Percentiles rank a stretch among this genome's conserved stretches.
Evolutionary conservation across 2,797 vertebrate species (phyloP).

Genomic region (Amniataba percoides): DNA sequence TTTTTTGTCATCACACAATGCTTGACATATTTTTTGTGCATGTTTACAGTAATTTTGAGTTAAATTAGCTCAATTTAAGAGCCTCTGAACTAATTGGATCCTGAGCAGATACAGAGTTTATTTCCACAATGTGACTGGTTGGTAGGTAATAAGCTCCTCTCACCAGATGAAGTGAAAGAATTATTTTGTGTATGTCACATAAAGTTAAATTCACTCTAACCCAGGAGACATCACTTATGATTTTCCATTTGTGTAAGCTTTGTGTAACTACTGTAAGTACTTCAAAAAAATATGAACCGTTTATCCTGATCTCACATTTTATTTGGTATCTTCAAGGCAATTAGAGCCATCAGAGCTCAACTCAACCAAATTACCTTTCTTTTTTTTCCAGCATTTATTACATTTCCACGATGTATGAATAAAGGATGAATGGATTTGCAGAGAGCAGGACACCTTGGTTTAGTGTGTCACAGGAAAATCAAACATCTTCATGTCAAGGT

Average conservation of each 20-base stretch:
- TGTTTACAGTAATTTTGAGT: neutral
- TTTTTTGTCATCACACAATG: neutral
- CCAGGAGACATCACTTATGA: slow-evolving; percentile 8
- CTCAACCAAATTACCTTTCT: neutral
- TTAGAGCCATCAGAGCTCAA: neutral
- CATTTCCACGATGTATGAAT: neutral
- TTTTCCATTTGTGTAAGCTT: neutral
- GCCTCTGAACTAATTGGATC: neutral
- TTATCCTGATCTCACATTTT: neutral
- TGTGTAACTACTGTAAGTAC: neutral
- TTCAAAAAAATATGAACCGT: neutral
- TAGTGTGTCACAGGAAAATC: neutral
- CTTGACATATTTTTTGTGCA: neutral
- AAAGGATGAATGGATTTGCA: neutral
- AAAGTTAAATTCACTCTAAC: neutral
- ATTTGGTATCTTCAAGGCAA: slow-evolving; percentile 5
- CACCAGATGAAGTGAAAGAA: neutral
- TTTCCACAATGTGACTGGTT: neutral
- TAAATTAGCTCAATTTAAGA: neutral
- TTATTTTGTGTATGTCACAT: neutral
- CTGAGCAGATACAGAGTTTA: neutral
- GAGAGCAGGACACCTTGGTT: neutral
- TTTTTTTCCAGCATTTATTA: neutral
- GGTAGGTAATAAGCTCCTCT: neutral
- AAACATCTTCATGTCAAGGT: neutral